Evolutionary conservation across 1,140 invertebrate species (phyloP).

Genomic region (Pseudomyrmex flavicornis): DNA sequence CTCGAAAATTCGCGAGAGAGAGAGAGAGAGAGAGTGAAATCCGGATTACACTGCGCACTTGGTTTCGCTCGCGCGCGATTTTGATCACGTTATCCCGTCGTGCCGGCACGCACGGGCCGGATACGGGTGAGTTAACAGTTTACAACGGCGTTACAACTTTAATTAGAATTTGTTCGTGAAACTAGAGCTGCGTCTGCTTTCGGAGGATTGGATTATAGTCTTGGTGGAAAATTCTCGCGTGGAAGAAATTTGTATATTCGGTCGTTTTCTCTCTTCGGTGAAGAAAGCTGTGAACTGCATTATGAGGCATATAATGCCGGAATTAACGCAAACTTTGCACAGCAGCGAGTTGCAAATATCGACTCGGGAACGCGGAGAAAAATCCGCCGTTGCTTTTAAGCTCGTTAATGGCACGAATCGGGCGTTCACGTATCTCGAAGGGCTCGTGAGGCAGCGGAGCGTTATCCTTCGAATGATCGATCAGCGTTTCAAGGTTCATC

Average conservation of each 20-base stretch:
- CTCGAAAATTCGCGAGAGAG: slow-evolving; percentile 16
- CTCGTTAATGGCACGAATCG: slow-evolving; percentile 18
- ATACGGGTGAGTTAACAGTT: background rate
- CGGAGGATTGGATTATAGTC: background rate
- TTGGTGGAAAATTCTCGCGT: background rate
- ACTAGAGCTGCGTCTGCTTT: background rate
- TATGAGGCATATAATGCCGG: too few species aligned
- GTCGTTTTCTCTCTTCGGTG: too few species aligned
- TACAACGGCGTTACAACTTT: slow-evolving; percentile 11
- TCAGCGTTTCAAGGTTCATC: slow-evolving; percentile 34
- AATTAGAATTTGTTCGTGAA: slow-evolving; percentile 8
- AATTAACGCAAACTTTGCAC: too few species aligned
- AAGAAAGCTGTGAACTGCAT: too few species aligned
- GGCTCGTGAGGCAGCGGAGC: background rate
- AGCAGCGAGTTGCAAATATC: background rate
- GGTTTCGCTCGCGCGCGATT: background rate
- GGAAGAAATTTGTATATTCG: background rate
- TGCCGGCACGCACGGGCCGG: slow-evolving; percentile 10
- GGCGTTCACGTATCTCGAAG: slow-evolving; percentile 13
- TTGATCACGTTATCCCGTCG: slow-evolving; percentile 2
- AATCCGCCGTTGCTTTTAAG: background rate
- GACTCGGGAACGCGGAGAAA: background rate
- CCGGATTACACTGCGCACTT: slow-evolving; percentile 23
- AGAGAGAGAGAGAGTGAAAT: background rate
- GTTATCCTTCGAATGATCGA: slow-evolving; percentile 50